Percentiles rank a stretch among this genome's conserved stretches.
Evolutionary conservation across 1,140 invertebrate species (phyloP).

Genomic region (Stenopsyche tienmushanensis): DNA sequence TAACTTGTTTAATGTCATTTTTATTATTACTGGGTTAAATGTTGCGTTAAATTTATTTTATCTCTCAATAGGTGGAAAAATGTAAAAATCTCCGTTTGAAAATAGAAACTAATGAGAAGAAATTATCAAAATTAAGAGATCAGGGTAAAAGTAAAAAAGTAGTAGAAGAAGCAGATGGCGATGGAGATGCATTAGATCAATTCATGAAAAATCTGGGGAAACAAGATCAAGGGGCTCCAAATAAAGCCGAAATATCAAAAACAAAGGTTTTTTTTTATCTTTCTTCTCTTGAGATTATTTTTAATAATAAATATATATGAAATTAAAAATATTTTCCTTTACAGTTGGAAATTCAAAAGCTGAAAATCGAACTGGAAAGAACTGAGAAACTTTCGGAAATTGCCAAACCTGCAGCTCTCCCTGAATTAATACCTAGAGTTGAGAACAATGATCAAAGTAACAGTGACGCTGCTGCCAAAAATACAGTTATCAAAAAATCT

Average conservation of each 20-base stretch:
- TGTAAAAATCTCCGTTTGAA: constrained; percentile 61
- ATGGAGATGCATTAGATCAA: constrained; percentile 66
- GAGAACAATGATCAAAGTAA: constrained; percentile 16
- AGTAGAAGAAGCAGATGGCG: constrained; percentile 47
- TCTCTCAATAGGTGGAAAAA: constrained; percentile 74
- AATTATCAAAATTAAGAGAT: constrained; percentile 57
- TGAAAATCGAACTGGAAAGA: constrained; percentile 69
- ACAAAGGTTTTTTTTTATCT: constrained; percentile 46
- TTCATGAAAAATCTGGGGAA: constrained; percentile 68
- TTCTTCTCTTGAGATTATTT: no score
- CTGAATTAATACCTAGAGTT: constrained; percentile 52
- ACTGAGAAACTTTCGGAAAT: constrained; percentile 74
- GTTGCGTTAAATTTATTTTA: no score
- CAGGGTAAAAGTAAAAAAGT: constrained; percentile 41
- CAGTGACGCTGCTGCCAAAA: constrained; percentile 30
- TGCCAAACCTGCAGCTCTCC: constrained; percentile 71
- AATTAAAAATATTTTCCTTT: no score
- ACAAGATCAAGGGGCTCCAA: constrained; percentile 46
- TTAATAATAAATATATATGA: no score
- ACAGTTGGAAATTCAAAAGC: constrained; percentile 67
- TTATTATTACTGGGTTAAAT: no score
- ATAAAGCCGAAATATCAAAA: constrained; percentile 53
- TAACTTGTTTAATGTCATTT: no score
- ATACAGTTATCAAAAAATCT: constrained; percentile 44
- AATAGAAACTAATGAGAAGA: constrained; percentile 61